Evolutionary conservation across 2,113 vertebrate species (phyloP).

Genomic region (Gracilinanus agilis): DNA sequence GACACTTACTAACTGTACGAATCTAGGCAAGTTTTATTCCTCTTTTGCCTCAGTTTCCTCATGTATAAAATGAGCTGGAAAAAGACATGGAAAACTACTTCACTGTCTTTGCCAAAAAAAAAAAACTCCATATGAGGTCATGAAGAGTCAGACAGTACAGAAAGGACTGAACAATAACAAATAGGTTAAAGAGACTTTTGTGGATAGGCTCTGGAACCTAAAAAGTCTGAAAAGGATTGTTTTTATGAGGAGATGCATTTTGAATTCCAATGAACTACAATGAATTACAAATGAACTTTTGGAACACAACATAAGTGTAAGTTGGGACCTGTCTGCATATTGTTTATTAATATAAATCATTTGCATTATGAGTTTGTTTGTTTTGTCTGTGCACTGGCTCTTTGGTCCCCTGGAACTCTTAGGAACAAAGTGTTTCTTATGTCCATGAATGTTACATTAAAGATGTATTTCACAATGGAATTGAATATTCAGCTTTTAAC

Average conservation of each 20-base stretch:
- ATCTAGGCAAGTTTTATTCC: background rate
- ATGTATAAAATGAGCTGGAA: background rate
- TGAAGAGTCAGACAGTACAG: background rate
- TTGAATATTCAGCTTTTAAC: slow-evolving; percentile 3
- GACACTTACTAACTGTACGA: background rate
- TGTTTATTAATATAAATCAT: slow-evolving; percentile 4
- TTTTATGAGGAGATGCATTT: background rate
- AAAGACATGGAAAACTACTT: no score
- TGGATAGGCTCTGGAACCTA: background rate
- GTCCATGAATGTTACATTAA: slow-evolving; percentile 2
- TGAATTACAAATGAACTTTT: background rate
- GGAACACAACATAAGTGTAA: background rate
- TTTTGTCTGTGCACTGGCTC: background rate
- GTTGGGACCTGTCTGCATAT: background rate
- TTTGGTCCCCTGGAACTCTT: background rate
- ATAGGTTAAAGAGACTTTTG: background rate
- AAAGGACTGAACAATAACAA: background rate
- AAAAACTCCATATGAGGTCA: background rate
- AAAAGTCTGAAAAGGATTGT: background rate
- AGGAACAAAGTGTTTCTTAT: background rate
- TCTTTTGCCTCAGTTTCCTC: background rate
- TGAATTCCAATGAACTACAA: background rate
- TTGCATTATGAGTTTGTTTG: slow-evolving; percentile 8
- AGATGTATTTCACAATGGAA: background rate
- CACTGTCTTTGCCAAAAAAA: background rate